phyloP scores from a whole-genome alignment of 2,888 invertebrate genomes.

The Odontocolon sp. region DNA sequence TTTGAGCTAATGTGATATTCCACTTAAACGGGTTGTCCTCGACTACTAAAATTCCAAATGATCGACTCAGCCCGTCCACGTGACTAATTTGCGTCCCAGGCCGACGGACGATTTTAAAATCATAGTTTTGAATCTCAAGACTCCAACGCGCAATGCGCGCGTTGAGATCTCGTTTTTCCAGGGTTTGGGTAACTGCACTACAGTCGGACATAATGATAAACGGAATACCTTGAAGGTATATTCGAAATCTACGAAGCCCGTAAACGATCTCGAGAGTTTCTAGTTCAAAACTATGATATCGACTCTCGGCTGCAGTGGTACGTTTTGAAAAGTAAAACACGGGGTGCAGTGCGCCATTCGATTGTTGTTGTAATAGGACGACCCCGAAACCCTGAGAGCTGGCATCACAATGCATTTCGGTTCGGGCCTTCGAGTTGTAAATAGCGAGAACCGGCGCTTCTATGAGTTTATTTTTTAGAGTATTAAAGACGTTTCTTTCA shows the following conservation, averaged over 20 bases:
- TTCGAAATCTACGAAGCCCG: conserved; percentile 64
- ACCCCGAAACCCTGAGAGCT: conserved; percentile 69
- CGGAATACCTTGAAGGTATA: conserved; percentile 59
- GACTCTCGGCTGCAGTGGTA: conserved; percentile 66
- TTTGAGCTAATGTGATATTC: conserved; percentile 46
- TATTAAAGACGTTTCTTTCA: conserved; percentile 39
- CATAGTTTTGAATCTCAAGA: conserved; percentile 63
- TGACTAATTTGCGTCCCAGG: conserved; percentile 63
- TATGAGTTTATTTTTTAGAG: conserved; percentile 22
- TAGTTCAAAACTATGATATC: conserved; percentile 74
- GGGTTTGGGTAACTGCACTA: conserved; percentile 32
- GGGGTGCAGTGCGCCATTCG: conserved; percentile 66
- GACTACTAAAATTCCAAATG: conserved; percentile 13
- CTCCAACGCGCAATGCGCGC: conserved; percentile 70
- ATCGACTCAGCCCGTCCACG: conserved; percentile 67
- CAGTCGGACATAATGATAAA: not conserved
- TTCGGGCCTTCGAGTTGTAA: not conserved
- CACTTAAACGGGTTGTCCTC: conserved; percentile 52
- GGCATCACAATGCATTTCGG: conserved; percentile 71
- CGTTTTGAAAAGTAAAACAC: conserved; percentile 72
- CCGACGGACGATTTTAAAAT: conserved; percentile 65
- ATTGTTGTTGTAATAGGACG: conserved; percentile 71
- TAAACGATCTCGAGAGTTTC: conserved; percentile 65
- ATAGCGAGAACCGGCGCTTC: conserved; percentile 46
- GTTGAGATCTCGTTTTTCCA: conserved; percentile 69